Percentiles rank a stretch among this genome's conserved stretches.
Conservation (phyloP, 2,113 vertebrate genomes). For the Pardalotus punctatus region DNA sequence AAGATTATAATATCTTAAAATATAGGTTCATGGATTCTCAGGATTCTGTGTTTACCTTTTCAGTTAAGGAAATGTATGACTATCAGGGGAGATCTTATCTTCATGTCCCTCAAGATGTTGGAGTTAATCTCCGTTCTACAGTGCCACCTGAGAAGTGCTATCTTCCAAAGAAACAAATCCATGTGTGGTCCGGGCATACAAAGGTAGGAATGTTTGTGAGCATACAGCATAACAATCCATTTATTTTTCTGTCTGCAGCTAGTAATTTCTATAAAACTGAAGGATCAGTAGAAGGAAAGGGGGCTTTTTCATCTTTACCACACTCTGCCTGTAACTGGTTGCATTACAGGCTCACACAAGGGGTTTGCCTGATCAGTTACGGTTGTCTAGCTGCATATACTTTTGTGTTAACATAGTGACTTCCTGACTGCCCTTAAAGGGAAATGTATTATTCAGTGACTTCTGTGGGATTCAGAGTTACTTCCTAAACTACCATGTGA, state of each 20-base stretch:
- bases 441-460: not conserved
- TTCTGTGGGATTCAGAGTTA: not conserved
- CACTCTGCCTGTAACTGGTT: not conserved
- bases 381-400: not conserved
- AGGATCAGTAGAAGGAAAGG: not conserved
- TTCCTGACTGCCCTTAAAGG: not conserved
- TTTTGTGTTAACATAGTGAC: not conserved
- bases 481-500: not conserved
- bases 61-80: conserved; percentile 98
- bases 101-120: conserved; percentile 96
- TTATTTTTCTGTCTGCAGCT: not conserved
- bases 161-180: conserved; percentile 96
- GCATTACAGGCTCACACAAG: not conserved
- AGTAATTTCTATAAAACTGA: not conserved
- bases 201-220: conserved; percentile 77
- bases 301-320: not conserved
- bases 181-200: conserved; percentile 97
- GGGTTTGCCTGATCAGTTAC: not conserved
- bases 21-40: not conserved
- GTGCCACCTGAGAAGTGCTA: conserved; percentile 96
- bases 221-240: not conserved
- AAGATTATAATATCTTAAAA: not conserved
- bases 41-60: conserved; percentile 22
- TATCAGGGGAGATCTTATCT: conserved; percentile 98
- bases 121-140: conserved; percentile 89